Evolutionary conservation across 2,888 invertebrate genomes (phyloP).

Genomic region (Eupithecia subumbrata): DNA sequence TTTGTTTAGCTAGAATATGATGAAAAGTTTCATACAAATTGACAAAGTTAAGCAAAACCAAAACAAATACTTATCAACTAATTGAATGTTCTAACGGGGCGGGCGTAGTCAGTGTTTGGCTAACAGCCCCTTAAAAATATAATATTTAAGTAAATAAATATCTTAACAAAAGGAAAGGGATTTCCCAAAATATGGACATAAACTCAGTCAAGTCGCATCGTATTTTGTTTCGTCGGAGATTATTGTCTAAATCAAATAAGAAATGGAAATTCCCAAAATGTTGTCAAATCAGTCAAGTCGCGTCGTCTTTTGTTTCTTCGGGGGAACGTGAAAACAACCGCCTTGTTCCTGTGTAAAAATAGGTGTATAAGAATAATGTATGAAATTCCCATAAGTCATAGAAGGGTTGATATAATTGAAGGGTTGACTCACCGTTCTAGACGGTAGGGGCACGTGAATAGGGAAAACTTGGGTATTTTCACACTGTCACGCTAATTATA

Average conservation of each 20-base stretch:
- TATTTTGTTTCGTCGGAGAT: too few species aligned
- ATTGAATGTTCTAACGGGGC: too few species aligned
- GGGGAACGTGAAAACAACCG: neutral
- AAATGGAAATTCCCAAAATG: neutral
- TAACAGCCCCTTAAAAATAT: too few species aligned
- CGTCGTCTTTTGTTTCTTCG: neutral
- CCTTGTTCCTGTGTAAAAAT: neutral
- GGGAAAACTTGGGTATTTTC: slow-evolving; percentile 41
- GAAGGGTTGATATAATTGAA: slow-evolving; percentile 61
- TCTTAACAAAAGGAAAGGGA: too few species aligned
- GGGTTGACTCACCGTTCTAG: slow-evolving; percentile 67
- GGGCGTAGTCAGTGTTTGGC: too few species aligned
- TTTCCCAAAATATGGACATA: too few species aligned
- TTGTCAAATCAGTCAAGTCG: neutral
- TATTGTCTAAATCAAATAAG: neutral
- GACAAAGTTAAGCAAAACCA: neutral
- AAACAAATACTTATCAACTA: too few species aligned
- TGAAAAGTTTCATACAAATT: neutral
- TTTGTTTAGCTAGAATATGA: neutral
- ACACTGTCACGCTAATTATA: slow-evolving; percentile 22
- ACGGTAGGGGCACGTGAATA: slow-evolving; percentile 61
- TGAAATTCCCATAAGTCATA: slow-evolving; percentile 11
- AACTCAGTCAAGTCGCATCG: too few species aligned
- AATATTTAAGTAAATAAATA: too few species aligned
- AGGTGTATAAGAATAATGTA: neutral